Percentiles rank a stretch among this genome's conserved stretches.
These are phyloP conservation scores for Caenorhabditis sp. DNA, from an alignment of 2,888 invertebrate species.

Conservation along the genomic window DNA sequence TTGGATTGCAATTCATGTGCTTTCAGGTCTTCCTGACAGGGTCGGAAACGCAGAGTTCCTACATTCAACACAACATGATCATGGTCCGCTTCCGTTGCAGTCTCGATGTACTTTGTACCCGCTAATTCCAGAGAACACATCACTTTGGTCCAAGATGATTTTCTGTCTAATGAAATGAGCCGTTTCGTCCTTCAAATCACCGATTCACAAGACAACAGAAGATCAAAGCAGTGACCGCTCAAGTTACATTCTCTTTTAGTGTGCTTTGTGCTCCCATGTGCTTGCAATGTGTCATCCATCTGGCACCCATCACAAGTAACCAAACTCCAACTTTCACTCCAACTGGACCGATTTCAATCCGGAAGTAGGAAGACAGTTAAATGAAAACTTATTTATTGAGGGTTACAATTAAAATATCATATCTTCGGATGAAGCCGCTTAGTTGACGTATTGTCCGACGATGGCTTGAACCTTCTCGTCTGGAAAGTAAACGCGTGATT, in stretches of 20 bases:
- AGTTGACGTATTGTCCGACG: conserved; percentile 57
- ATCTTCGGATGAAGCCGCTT: conserved; percentile 1
- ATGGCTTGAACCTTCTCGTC: conserved; percentile 59
- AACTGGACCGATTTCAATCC: too few relatives aligned
- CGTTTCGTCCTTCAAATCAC: background rate
- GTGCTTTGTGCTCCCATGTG: conserved; percentile 27
- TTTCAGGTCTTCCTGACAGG: too few relatives aligned
- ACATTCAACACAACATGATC: too few relatives aligned
- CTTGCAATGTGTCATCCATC: conserved; percentile 31
- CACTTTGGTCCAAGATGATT: too few relatives aligned
- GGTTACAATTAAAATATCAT: conserved; percentile 3
- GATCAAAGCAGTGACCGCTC: background rate
- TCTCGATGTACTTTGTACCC: too few relatives aligned
- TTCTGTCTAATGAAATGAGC: too few relatives aligned
- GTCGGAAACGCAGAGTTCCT: too few relatives aligned
- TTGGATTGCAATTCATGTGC: too few relatives aligned
- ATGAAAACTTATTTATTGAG: conserved; percentile 12
- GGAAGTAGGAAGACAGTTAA: background rate
- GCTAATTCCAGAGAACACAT: background rate
- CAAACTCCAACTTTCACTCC: conserved; percentile 23
- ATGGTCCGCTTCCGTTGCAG: too few relatives aligned
- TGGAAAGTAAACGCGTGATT: conserved; percentile 45
- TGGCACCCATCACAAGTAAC: conserved; percentile 6
- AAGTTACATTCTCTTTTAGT: conserved; percentile 1
- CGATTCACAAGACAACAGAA: background rate